Percentiles rank a stretch among this genome's conserved stretches.
phyloP scores from a whole-genome alignment of 2,113 vertebrate species.

The Pseudorasbora parva region DNA sequence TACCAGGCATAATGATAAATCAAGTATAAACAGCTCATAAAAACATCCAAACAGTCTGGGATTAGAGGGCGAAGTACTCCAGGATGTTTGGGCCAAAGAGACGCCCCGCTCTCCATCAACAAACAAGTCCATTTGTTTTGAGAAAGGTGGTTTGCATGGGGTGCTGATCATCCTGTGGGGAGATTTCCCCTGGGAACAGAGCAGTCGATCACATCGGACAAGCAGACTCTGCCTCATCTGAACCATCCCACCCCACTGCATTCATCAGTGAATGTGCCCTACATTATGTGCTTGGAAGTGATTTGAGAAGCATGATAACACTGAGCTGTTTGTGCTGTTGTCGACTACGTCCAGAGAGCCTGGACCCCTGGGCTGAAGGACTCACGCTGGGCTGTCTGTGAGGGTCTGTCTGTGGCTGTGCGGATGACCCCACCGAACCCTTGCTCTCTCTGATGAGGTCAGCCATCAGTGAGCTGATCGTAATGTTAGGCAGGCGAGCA shows the following conservation, averaged over 20 bases:
- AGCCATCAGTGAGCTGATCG: constrained; percentile 53
- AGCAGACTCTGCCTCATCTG: constrained; percentile 34
- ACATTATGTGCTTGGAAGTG: constrained; percentile 54
- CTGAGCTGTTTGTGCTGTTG: constrained; percentile 53
- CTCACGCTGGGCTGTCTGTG: constrained; percentile 49
- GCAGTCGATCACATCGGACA: constrained; percentile 15
- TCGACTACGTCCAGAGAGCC: constrained; percentile 38
- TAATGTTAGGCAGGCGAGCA: constrained; percentile 27
- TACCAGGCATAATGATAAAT: constrained; percentile 47
- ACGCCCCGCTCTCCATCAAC: constrained; percentile 2
- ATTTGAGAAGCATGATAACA: constrained; percentile 57
- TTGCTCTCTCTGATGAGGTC: constrained; percentile 44
- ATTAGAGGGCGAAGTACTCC: constrained; percentile 28
- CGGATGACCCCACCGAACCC: constrained; percentile 50
- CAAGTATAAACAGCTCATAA: constrained; percentile 54
- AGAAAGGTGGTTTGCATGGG: constrained; percentile 43
- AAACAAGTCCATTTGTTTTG: constrained; percentile 40
- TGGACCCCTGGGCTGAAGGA: constrained; percentile 29
- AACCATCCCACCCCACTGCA: constrained; percentile 31
- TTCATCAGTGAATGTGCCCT: constrained; percentile 50
- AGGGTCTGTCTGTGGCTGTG: constrained; percentile 35
- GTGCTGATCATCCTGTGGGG: constrained; percentile 29
- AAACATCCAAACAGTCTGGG: constrained; percentile 55
- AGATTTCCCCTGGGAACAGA: constrained; percentile 2
- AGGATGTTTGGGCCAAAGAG: constrained; percentile 36